Conservation (phyloP, 2,113 vertebrate species). For the Arenaria interpres region DNA sequence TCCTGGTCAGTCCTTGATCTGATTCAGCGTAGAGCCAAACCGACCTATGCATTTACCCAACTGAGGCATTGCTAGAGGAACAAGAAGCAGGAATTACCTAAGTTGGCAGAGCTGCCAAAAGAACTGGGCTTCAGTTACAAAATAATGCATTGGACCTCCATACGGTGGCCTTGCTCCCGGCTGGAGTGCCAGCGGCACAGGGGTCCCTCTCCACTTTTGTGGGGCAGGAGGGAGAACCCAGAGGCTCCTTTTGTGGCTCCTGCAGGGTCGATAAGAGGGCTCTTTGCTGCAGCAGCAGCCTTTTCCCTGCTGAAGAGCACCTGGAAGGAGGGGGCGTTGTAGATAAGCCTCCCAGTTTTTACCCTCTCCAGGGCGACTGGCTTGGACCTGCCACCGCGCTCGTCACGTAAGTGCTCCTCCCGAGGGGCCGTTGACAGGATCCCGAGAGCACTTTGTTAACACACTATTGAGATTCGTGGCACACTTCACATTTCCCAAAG, state of each 20-base stretch:
- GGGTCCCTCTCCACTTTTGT: not conserved
- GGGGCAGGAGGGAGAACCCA: not conserved
- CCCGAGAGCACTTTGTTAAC: not conserved
- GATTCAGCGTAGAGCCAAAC: not conserved
- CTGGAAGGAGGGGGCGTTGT: not conserved
- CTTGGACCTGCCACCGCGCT: not conserved
- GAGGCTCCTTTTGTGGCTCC: not conserved
- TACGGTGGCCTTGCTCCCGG: not conserved
- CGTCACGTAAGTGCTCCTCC: not conserved
- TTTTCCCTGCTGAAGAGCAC: not conserved
- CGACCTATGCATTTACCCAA: not conserved
- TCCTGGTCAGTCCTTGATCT: not conserved
- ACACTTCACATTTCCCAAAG: not conserved
- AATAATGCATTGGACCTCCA: accelerated
- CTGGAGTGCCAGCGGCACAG: not conserved
- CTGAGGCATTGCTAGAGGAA: not conserved
- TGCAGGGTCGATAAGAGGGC: not conserved
- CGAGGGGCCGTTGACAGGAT: not conserved
- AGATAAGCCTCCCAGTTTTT: not conserved
- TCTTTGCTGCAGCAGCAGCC: not conserved
- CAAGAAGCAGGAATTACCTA: not conserved
- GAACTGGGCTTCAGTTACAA: not conserved
- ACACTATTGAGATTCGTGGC: not conserved
- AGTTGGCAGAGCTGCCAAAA: not conserved
- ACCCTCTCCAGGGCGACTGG: not conserved